These are phyloP conservation scores for Stictocephala bisonia DNA, from an alignment of 2,888 invertebrate species.

Conservation along the genomic window DNA sequence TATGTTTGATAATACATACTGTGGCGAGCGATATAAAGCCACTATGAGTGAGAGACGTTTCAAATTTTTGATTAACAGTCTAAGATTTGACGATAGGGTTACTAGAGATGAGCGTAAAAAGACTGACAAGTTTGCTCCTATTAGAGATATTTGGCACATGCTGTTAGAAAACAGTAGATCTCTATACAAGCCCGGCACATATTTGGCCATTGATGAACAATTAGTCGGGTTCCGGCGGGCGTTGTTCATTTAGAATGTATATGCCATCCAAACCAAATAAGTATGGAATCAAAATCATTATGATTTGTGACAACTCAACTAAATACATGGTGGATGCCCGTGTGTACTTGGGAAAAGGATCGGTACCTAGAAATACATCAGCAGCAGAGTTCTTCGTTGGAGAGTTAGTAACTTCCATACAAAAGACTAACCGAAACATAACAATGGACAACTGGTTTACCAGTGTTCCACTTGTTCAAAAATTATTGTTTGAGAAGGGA, in stretches of 20 bases:
- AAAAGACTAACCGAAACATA: slow-evolving; percentile 24
- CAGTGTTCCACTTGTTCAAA: slow-evolving; percentile 27
- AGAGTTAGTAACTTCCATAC: slow-evolving; percentile 32
- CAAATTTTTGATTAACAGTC: slow-evolving; percentile 46
- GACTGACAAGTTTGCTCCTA: slow-evolving; percentile 58
- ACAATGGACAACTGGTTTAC: slow-evolving; percentile 40
- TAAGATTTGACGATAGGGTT: slow-evolving; percentile 49
- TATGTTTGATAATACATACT: slow-evolving; percentile 22
- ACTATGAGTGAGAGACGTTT: slow-evolving; percentile 49
- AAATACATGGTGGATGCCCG: slow-evolving; percentile 45
- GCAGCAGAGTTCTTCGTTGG: slow-evolving; percentile 43
- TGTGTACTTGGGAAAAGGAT: slow-evolving; percentile 48
- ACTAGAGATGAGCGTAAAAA: slow-evolving; percentile 44
- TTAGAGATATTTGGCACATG: slow-evolving; percentile 58
- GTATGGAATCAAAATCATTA: slow-evolving; percentile 46
- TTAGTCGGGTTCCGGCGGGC: too few species aligned
- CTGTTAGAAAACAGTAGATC: slow-evolving; percentile 54
- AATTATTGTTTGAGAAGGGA: slow-evolving; percentile 5
- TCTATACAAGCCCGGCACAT: slow-evolving; percentile 48
- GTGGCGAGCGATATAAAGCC: slow-evolving; percentile 41
- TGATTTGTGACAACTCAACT: slow-evolving; percentile 41
- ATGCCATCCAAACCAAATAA: slow-evolving; percentile 54
- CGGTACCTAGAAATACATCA: slow-evolving; percentile 5
- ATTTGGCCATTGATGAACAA: slow-evolving; percentile 50
- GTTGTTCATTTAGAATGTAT: slow-evolving; percentile 48